Conservation (phyloP, 2,888 invertebrate genomes). For the Chymomyza amoena region DNA sequence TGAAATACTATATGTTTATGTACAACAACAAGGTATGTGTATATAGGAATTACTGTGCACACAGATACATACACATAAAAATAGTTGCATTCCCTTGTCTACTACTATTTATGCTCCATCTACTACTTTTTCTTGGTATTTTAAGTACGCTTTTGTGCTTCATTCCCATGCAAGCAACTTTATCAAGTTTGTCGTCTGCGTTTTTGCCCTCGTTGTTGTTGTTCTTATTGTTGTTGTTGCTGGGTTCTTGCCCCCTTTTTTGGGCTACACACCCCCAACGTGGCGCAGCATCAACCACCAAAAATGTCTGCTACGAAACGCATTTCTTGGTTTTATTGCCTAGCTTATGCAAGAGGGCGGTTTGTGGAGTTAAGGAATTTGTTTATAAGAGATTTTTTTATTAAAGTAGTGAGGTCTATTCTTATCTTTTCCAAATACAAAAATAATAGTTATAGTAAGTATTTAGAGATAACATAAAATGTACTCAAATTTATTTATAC, state of each 20-base stretch:
- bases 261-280: slow-evolving; percentile 30
- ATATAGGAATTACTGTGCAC: neutral
- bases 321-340: slow-evolving; percentile 46
- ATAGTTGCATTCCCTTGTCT: slow-evolving; percentile 8
- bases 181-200: neutral
- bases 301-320: slow-evolving; percentile 39
- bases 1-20: slow-evolving; percentile 23
- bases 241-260: slow-evolving; percentile 2
- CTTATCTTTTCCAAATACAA: too few relatives aligned
- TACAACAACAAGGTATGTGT: neutral
- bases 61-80: neutral
- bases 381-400: too few relatives aligned
- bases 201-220: neutral
- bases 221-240: neutral
- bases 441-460: too few relatives aligned
- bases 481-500: too few relatives aligned
- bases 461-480: too few relatives aligned
- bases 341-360: neutral
- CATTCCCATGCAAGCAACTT: neutral
- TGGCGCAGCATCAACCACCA: slow-evolving; percentile 53
- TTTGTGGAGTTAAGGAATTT: too few relatives aligned
- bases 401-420: too few relatives aligned
- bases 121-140: neutral
- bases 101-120: neutral
- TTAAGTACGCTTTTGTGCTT: neutral